Evolutionary conservation across 1,140 invertebrate genomes (phyloP), one percentile per base, ranked within the genome.

Genomic region (Bombus impatiens): DNA sequence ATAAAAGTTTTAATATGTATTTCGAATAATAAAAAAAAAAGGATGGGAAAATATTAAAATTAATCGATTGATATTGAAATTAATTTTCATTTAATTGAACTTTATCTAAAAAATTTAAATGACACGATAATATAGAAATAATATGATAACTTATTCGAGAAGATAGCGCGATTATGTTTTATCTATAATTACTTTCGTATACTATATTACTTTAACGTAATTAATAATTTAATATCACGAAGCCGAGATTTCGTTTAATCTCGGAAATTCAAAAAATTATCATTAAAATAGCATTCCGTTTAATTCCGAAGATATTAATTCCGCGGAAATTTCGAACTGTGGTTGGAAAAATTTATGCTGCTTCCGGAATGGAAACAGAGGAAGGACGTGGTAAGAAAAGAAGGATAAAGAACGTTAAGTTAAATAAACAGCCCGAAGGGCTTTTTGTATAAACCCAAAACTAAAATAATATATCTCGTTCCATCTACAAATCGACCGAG

Each of bases 401-500:
- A 90, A 86, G 85, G 89, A 91, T 92, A 90, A 86, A 92, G 81
- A 82, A 89, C 76, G 47, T 83, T 82, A 93, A 93, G 92, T 93
- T 91, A 92, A 93, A 93, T 93, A 94, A 93, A 93, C 89, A 91
- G 59, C 37, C 25, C 78, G 85, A 92, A 92, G 93, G 88, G 90
- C 88, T 89, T 89, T 93, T 93, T 92, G 88, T 93, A 83, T 93
- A 90, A 92, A 93, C 88, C 85, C 35, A 74, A 92, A 88, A 89
- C 91, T 93, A 93, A 91, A 94, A 93, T 92, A 94, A 94, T 94
- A 94, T 93, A 93, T 93, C 92, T 79, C 77, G 78, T 92, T 90
- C 87, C 89, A 86, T 42, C 83, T 88, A 89, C 87, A 90, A 91
- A 92, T 88, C 86, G 82, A 40, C 67, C 70, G 77, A 65, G 75